A percentile compares a stretch with the other conserved stretches of the same genome.
These are phyloP conservation scores for Synanceia verrucosa DNA, from an alignment of 2,797 vertebrate species.

Conservation along the genomic window DNA sequence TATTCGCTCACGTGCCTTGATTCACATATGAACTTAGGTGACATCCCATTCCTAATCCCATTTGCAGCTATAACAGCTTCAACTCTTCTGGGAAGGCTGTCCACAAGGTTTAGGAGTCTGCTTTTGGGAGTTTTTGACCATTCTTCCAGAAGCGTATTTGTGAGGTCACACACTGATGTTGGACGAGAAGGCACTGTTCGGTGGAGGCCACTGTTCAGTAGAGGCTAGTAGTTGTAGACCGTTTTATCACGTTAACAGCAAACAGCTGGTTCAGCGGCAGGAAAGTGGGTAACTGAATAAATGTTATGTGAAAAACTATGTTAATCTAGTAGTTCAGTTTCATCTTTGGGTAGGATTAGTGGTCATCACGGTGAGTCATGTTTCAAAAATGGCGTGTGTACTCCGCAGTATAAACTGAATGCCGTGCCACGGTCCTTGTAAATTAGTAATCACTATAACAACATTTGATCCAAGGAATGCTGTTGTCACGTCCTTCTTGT, in stretches of 20 bases:
- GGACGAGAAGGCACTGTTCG: too few relatives aligned
- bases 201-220: too few relatives aligned
- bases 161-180: too few relatives aligned
- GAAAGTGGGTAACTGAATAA: constrained; percentile 24
- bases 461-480: constrained; percentile 39
- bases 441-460: constrained; percentile 47
- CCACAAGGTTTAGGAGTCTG: too few relatives aligned
- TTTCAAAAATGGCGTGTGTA: constrained; percentile 36
- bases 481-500: constrained; percentile 33
- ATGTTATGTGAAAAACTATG: constrained; percentile 25
- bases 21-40: too few relatives aligned
- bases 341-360: constrained; percentile 24
- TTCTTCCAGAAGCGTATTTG: too few relatives aligned
- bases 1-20: too few relatives aligned
- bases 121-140: too few relatives aligned
- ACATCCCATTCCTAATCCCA: too few relatives aligned
- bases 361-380: constrained; percentile 47
- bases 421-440: constrained; percentile 18
- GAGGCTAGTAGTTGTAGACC: too few relatives aligned
- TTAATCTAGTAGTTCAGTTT: constrained; percentile 32
- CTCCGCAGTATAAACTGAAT: constrained; percentile 32
- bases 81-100: too few relatives aligned
- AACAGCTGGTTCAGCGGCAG: constrained; percentile 17
- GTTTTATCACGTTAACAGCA: background rate
- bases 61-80: too few relatives aligned